A percentile compares a stretch with the other conserved stretches of the same genome.
phyloP scores from a whole-genome alignment of 2,888 invertebrate genomes.

The Sicus ferrugineus region DNA sequence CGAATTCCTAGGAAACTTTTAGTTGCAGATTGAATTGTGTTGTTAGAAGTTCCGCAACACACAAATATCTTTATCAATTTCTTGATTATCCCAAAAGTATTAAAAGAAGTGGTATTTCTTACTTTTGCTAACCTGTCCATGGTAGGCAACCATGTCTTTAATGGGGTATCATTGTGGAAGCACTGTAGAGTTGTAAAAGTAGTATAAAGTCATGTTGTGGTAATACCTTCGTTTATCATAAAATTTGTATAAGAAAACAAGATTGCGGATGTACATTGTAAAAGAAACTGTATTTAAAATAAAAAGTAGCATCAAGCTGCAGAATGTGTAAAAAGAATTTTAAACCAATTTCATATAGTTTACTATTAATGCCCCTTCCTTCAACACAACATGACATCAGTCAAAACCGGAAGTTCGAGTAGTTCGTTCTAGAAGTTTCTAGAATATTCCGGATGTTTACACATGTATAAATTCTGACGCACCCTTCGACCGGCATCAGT shows the following conservation, averaged over 20 bases:
- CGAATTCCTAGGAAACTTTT: too few species aligned
- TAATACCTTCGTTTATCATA: neutral
- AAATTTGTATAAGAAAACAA: neutral
- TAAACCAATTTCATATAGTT: neutral
- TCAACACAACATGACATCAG: slow-evolving; percentile 35
- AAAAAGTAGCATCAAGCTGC: neutral
- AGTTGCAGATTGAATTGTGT: too few species aligned
- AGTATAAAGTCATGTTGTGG: neutral
- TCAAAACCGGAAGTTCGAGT: slow-evolving; percentile 43
- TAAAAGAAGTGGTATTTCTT: too few species aligned
- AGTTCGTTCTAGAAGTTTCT: slow-evolving; percentile 55
- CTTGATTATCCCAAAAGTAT: too few species aligned
- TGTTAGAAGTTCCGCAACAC: too few species aligned
- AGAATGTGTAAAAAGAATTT: neutral
- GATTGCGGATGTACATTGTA: neutral
- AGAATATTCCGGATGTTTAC: slow-evolving; percentile 51
- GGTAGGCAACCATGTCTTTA: too few species aligned
- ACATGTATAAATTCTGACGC: slow-evolving; percentile 50
- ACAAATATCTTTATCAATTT: too few species aligned
- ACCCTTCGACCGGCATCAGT: slow-evolving; percentile 50
- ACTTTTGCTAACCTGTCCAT: too few species aligned
- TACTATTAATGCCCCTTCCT: neutral
- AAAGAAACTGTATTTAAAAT: neutral
- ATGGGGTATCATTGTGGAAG: neutral
- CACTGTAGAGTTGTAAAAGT: slow-evolving; percentile 10